Evolutionary conservation across 2,113 vertebrate species (phyloP).

Genomic region (Cacatua alba): DNA sequence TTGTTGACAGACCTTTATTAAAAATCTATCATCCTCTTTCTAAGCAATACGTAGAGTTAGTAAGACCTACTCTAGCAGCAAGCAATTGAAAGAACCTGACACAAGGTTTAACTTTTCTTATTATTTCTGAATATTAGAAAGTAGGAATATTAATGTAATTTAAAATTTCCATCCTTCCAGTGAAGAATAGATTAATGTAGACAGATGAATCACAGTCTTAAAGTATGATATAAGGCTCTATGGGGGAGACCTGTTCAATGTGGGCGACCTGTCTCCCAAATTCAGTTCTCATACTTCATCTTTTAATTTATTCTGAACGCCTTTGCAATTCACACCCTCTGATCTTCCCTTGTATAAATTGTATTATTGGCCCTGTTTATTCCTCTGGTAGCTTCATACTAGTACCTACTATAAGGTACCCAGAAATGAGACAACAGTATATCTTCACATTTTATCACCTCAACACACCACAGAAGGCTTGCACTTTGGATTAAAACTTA

Average conservation of each 20-base stretch:
- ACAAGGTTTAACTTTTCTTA: not conserved
- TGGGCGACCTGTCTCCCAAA: constrained; percentile 44
- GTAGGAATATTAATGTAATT: not conserved
- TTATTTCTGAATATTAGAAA: not conserved
- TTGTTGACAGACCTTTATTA: not conserved
- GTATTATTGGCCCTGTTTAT: not conserved
- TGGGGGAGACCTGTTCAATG: constrained; percentile 43
- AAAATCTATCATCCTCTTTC: not conserved
- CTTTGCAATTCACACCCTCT: constrained; percentile 56
- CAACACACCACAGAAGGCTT: not conserved
- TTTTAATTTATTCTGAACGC: constrained; percentile 45
- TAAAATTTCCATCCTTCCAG: not conserved
- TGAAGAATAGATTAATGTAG: not conserved
- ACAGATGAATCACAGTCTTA: not conserved
- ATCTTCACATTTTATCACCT: not conserved
- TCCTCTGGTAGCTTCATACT: not conserved
- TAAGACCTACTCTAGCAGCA: not conserved
- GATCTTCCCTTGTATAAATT: constrained; percentile 24
- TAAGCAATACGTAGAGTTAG: not conserved
- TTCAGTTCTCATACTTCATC: constrained; percentile 37
- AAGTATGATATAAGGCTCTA: constrained; percentile 12
- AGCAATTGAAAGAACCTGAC: not conserved
- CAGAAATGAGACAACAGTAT: not conserved
- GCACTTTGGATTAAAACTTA: not conserved
- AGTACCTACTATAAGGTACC: not conserved